Evolutionary conservation across 2,113 vertebrate genomes (phyloP).

Genomic region (Oxyura jamaicensis): DNA sequence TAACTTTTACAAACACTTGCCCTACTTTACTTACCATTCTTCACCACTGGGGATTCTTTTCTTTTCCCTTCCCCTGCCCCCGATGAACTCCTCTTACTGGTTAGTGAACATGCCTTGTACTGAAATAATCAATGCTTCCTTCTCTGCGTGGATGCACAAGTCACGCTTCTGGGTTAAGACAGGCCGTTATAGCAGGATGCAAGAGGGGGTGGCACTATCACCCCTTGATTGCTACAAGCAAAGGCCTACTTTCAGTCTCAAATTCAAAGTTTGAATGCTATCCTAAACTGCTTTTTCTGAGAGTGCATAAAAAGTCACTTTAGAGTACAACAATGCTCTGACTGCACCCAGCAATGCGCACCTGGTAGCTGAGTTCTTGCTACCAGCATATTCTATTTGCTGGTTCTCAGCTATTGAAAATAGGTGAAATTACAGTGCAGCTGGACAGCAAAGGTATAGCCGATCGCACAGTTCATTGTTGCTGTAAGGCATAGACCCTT

Average conservation of each 20-base stretch:
- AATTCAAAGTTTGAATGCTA: neutral
- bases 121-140: neutral
- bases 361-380: neutral
- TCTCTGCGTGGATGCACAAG: neutral
- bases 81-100: neutral
- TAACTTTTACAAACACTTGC: neutral
- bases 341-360: neutral
- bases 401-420: neutral
- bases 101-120: neutral
- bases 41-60: neutral
- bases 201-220: neutral
- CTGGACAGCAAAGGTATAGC: neutral
- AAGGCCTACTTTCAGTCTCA: neutral
- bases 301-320: neutral
- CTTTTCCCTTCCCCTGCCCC: neutral
- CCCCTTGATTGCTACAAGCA: neutral
- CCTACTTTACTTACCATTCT: accelerated
- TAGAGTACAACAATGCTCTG: neutral
- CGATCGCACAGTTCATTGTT: neutral
- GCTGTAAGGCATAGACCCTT: neutral
- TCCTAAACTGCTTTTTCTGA: neutral
- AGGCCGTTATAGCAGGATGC: neutral
- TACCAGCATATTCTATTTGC: neutral
- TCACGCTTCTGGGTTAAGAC: neutral
- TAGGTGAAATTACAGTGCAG: neutral